Conservation (phyloP, 2,797 vertebrate genomes). For the Ctenopoma kingsleyae region DNA sequence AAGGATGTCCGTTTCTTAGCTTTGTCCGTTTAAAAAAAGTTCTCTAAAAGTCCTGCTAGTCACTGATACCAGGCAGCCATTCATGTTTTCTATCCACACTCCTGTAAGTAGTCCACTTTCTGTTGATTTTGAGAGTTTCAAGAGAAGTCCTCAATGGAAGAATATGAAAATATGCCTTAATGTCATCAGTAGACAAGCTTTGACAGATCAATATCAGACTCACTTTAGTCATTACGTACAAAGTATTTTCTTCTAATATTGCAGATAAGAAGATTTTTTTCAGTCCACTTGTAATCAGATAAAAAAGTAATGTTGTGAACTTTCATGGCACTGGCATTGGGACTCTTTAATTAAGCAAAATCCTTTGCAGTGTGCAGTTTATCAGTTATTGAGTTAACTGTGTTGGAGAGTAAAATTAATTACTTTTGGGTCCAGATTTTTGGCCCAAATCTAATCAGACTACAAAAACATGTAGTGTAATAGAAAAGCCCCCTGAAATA, state of each 20-base stretch:
- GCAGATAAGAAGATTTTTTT: conserved; percentile 4
- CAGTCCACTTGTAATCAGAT: conserved; percentile 31
- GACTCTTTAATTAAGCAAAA: conserved; percentile 63
- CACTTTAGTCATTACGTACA: conserved; percentile 28
- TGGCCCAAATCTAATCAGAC: conserved; percentile 22
- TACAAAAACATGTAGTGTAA: conserved; percentile 13
- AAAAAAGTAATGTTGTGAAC: conserved; percentile 22
- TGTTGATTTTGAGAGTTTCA: conserved; percentile 49
- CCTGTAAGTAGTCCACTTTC: conserved; percentile 61
- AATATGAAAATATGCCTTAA: conserved; percentile 75
- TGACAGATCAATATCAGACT: conserved; percentile 55
- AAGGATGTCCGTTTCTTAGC: conserved; percentile 58
- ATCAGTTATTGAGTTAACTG: conserved; percentile 26
- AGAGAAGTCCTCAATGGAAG: conserved; percentile 39
- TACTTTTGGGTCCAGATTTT: not conserved
- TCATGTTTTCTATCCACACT: conserved; percentile 42
- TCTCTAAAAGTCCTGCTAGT: conserved; percentile 42
- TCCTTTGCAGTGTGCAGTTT: conserved; percentile 25
- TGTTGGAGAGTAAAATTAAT: conserved; percentile 26
- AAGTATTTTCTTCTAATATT: conserved; percentile 27
- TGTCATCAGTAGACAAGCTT: conserved; percentile 57
- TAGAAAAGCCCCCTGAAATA: conserved; percentile 32
- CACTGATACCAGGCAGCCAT: conserved; percentile 36
- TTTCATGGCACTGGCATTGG: conserved; percentile 66
- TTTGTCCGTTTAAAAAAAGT: conserved; percentile 49